Percentiles rank a stretch among this genome's conserved stretches.
Conservation (phyloP, 2,797 vertebrate species). For the Podarcis lilfordi region DNA sequence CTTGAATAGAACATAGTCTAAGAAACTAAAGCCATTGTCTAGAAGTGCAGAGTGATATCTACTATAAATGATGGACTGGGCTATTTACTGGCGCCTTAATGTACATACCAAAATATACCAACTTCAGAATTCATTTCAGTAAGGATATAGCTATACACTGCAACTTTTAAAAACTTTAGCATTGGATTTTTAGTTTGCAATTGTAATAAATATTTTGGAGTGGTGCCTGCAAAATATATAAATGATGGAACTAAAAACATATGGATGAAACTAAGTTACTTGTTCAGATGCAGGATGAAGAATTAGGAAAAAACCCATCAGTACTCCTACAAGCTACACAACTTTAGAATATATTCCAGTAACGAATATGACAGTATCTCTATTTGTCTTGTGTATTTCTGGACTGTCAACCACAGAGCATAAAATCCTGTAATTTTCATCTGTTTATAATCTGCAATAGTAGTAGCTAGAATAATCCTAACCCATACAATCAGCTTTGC, state of each 20-base stretch:
- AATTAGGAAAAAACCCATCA: background rate
- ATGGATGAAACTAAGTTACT: conserved; percentile 26
- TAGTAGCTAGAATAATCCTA: background rate
- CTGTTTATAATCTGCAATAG: background rate
- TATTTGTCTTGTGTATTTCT: background rate
- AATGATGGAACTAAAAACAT: conserved; percentile 19
- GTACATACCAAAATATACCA: background rate
- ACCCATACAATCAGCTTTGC: background rate
- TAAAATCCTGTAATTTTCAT: background rate
- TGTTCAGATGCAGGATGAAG: conserved; percentile 10
- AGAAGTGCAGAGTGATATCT: background rate
- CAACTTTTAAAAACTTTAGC: conserved; percentile 37
- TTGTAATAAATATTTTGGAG: conserved; percentile 43
- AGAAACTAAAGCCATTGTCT: background rate
- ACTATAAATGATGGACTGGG: background rate
- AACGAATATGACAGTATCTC: background rate
- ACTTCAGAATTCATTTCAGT: background rate
- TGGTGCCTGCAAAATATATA: conserved; percentile 47
- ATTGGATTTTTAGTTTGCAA: background rate
- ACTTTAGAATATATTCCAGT: background rate
- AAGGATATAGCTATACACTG: conserved; percentile 23
- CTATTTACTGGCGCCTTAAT: background rate
- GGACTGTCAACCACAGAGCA: background rate
- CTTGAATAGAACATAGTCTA: background rate
- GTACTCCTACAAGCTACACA: background rate